Conservation (phyloP, 1,140 invertebrate genomes). For the Drosophila pseudoananassae region DNA sequence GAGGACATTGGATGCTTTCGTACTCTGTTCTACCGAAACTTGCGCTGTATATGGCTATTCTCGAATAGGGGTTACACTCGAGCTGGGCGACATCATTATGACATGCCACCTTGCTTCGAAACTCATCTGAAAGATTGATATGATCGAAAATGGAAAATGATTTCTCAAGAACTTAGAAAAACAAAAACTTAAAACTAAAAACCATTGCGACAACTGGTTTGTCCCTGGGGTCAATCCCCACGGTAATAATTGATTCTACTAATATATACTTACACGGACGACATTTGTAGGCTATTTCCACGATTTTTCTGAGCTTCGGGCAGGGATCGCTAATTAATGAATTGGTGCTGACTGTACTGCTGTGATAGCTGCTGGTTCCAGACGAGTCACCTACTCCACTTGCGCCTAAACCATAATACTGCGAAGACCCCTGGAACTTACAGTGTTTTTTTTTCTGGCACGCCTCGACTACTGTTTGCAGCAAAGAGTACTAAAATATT, state of each 20-base stretch:
- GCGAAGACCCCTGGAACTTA: slow-evolving; percentile 92
- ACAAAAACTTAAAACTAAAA: too few species aligned
- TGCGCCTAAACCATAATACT: slow-evolving; percentile 88
- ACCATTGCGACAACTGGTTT: too few species aligned
- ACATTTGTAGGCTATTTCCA: slow-evolving; percentile 97
- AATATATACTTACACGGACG: slow-evolving; percentile 93
- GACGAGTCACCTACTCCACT: slow-evolving; percentile 77
- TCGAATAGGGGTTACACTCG: slow-evolving; percentile 91
- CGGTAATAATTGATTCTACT: slow-evolving; percentile 21
- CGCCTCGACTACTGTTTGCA: slow-evolving; percentile 95
- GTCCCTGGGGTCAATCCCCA: too few species aligned
- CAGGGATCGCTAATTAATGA: slow-evolving; percentile 89
- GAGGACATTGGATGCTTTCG: slow-evolving; percentile 94
- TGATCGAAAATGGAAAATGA: not conserved
- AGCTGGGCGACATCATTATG: slow-evolving; percentile 94
- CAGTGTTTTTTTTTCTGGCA: slow-evolving; percentile 96
- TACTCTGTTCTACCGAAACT: slow-evolving; percentile 95
- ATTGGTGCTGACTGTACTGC: slow-evolving; percentile 73
- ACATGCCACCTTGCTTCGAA: slow-evolving; percentile 95
- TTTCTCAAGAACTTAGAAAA: too few species aligned
- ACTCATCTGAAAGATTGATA: slow-evolving; percentile 90
- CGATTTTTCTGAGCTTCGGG: slow-evolving; percentile 93
- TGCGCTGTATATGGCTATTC: slow-evolving; percentile 95
- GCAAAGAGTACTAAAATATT: slow-evolving; percentile 91
- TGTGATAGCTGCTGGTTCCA: slow-evolving; percentile 77